These are phyloP conservation scores for Apteryx owenii DNA, from an alignment of 2,113 vertebrate species.

Conservation along the genomic window DNA sequence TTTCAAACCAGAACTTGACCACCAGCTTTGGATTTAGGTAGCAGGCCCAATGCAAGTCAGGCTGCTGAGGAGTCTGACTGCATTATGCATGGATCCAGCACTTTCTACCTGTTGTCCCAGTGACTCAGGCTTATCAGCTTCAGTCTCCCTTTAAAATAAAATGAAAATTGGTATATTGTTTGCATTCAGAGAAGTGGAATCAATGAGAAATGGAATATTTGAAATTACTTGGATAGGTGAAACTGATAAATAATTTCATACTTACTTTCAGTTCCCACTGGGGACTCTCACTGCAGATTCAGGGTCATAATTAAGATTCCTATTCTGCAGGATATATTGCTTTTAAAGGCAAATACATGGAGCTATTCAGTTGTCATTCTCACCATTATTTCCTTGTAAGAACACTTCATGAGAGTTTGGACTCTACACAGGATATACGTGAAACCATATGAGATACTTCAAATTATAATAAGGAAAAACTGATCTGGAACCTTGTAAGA, in stretches of 20 bases:
- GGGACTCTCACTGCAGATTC: not conserved
- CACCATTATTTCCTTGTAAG: not conserved
- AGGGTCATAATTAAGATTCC: not conserved
- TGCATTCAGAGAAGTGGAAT: not conserved
- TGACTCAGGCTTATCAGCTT: not conserved
- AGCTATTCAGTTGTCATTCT: not conserved
- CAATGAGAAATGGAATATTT: not conserved
- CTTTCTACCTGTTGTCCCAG: not conserved
- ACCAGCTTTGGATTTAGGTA: not conserved
- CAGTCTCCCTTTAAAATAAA: not conserved
- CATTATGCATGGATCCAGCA: not conserved
- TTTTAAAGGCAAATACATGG: not conserved
- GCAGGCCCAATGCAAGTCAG: not conserved
- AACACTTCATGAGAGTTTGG: not conserved
- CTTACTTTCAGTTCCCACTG: not conserved
- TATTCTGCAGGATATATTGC: not conserved
- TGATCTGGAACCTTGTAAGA: not conserved
- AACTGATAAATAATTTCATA: not conserved
- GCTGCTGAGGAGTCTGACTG: not conserved
- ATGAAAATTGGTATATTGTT: not conserved
- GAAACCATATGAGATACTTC: not conserved
- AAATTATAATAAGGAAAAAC: not conserved
- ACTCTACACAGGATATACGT: not conserved
- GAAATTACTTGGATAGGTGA: not conserved
- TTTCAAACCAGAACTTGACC: not conserved